Conservation (phyloP, 64 coral and sea anemone genomes). For the Montipora capricornis region DNA sequence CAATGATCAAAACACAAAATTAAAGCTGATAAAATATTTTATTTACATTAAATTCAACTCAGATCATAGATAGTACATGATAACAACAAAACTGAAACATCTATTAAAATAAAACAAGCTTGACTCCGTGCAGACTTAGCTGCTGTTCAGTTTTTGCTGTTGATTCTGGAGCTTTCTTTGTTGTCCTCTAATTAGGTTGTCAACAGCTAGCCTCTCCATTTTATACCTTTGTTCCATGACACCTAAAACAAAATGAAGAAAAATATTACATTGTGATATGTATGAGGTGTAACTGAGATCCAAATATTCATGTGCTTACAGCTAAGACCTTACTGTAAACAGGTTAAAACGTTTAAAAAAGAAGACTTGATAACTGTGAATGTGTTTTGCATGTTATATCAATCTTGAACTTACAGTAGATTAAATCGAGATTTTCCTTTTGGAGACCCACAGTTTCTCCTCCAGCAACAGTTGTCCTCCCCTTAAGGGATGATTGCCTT, state of each 20-base stretch:
- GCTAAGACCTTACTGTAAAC: too few species aligned
- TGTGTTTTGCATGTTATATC: too few species aligned
- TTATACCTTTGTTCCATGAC: not conserved
- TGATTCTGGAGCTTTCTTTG: not conserved
- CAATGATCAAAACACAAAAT: not conserved
- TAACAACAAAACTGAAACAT: too few species aligned
- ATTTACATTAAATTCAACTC: not conserved
- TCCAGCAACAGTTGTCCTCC: not conserved
- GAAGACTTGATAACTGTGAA: too few species aligned
- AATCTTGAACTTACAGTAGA: conserved; percentile 40
- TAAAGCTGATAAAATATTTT: not conserved
- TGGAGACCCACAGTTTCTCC: conserved; percentile 31
- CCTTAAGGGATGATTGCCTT: conserved; percentile 43
- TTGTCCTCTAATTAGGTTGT: conserved; percentile 14
- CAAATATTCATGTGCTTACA: too few species aligned
- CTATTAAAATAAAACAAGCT: too few species aligned
- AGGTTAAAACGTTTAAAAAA: too few species aligned
- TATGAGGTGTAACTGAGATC: too few species aligned
- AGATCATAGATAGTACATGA: too few species aligned
- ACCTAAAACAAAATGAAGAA: conserved; percentile 1
- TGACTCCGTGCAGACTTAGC: conserved; percentile 12
- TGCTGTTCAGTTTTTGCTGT: not conserved
- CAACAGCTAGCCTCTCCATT: conserved; percentile 13
- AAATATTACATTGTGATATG: not conserved
- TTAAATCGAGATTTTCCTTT: conserved; percentile 15